Evolutionary conservation across 2,797 vertebrate species (phyloP).

Genomic region (Synanceia verrucosa): DNA sequence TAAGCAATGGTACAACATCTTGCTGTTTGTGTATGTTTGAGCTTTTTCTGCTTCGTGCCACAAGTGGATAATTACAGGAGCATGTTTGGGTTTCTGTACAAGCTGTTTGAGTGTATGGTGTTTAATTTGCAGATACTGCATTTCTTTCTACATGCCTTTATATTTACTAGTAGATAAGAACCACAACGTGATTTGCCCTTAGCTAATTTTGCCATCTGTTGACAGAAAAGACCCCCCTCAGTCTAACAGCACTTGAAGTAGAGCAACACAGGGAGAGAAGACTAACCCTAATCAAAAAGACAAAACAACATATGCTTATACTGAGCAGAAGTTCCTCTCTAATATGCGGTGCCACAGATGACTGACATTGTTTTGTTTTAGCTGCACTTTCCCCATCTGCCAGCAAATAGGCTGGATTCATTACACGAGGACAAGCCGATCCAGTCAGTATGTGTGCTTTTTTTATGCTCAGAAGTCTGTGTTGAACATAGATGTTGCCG

Average conservation of each 20-base stretch:
- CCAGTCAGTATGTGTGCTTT: slow-evolving; percentile 46
- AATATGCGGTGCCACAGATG: slow-evolving; percentile 86
- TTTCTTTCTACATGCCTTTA: slow-evolving; percentile 51
- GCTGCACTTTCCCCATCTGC: slow-evolving; percentile 86
- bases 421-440: slow-evolving; percentile 80
- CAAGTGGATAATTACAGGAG: slow-evolving; percentile 48
- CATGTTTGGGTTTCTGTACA: slow-evolving; percentile 40
- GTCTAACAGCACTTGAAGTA: slow-evolving; percentile 66
- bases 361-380: slow-evolving; percentile 87
- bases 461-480: slow-evolving; percentile 29
- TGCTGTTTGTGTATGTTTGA: slow-evolving; percentile 44
- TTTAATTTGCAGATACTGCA: slow-evolving; percentile 57
- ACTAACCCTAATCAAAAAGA: slow-evolving; percentile 75
- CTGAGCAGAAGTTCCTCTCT: slow-evolving; percentile 77
- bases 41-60: slow-evolving; percentile 33
- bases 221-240: slow-evolving; percentile 60
- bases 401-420: slow-evolving; percentile 86
- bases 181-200: slow-evolving; percentile 66
- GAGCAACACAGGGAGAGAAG: slow-evolving; percentile 69
- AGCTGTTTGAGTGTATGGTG: slow-evolving; percentile 40
- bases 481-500: slow-evolving; percentile 44
- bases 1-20: slow-evolving; percentile 59
- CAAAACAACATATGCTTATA: slow-evolving; percentile 83
- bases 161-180: slow-evolving; percentile 65
- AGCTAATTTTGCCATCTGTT: slow-evolving; percentile 77